phyloP scores from a whole-genome alignment of 2,797 vertebrate species.

The Gymnocypris eckloni region DNA sequence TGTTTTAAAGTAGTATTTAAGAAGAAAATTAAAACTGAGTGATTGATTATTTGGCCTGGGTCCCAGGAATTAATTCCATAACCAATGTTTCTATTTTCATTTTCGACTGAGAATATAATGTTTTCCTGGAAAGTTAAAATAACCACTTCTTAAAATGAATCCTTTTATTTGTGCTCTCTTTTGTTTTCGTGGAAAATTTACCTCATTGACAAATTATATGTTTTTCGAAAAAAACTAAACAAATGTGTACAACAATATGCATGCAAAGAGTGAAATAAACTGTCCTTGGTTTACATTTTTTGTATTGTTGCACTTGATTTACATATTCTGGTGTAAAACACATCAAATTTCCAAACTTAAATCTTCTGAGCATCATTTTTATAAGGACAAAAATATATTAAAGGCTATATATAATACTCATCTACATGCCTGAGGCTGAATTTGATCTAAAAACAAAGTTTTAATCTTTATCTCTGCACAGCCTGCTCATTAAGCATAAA shows the following conservation, averaged over 20 bases:
- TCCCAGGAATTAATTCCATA: neutral
- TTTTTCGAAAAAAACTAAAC: too few relatives aligned
- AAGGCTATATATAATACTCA: neutral
- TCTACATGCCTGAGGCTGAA: neutral
- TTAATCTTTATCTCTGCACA: neutral
- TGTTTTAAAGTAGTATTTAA: conserved; percentile 38
- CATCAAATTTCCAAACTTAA: neutral
- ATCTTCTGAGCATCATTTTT: neutral
- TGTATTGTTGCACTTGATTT: neutral
- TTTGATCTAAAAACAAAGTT: neutral
- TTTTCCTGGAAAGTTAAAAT: neutral
- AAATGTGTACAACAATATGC: neutral
- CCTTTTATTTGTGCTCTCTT: neutral
- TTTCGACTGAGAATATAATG: neutral
- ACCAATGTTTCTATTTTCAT: neutral
- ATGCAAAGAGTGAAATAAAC: neutral
- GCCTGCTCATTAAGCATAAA: neutral
- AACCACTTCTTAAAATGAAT: neutral
- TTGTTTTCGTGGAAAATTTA: neutral
- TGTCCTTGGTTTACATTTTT: neutral
- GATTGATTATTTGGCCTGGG: neutral
- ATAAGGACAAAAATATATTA: neutral
- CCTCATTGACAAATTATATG: neutral
- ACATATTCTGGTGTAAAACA: neutral
- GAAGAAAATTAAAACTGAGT: conserved; percentile 53